These are phyloP conservation scores for Macroramphosus scolopax DNA, from an alignment of 2,797 vertebrate species.

Conservation along the genomic window DNA sequence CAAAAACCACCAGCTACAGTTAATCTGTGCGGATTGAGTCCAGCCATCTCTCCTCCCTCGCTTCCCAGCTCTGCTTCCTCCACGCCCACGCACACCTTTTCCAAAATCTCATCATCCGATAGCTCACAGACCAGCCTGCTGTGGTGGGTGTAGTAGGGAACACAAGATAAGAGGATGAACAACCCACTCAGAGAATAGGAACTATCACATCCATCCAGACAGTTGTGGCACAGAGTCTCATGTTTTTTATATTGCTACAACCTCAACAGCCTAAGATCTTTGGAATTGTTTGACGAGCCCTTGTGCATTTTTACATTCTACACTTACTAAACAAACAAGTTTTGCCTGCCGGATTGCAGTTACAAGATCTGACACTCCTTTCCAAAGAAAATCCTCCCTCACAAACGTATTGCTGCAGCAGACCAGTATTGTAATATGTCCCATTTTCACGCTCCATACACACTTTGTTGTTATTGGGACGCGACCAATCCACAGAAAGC, in stretches of 20 bases:
- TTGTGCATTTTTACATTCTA: too few relatives aligned
- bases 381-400: too few relatives aligned
- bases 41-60: slow-evolving; percentile 14
- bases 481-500: slow-evolving; percentile 1
- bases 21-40: slow-evolving; percentile 62
- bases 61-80: slow-evolving; percentile 25
- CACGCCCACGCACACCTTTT: slow-evolving; percentile 40
- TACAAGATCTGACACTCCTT: slow-evolving; percentile 1
- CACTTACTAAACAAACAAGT: not conserved
- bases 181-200: slow-evolving; percentile 20
- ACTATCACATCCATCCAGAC: not conserved
- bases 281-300: too few relatives aligned
- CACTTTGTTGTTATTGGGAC: slow-evolving; percentile 9
- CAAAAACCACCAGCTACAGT: slow-evolving; percentile 45
- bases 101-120: slow-evolving; percentile 42
- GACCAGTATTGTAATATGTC: too few relatives aligned
- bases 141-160: slow-evolving; percentile 38
- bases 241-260: not conserved
- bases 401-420: too few relatives aligned
- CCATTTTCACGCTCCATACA: too few relatives aligned
- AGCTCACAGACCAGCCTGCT: slow-evolving; percentile 27
- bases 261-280: too few relatives aligned
- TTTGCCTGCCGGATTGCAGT: not conserved
- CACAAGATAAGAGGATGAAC: slow-evolving; percentile 43
- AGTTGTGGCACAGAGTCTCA: not conserved